Evolutionary conservation across 1,140 invertebrate genomes (phyloP).

Genomic region (Leptinotarsa defecta): DNA sequence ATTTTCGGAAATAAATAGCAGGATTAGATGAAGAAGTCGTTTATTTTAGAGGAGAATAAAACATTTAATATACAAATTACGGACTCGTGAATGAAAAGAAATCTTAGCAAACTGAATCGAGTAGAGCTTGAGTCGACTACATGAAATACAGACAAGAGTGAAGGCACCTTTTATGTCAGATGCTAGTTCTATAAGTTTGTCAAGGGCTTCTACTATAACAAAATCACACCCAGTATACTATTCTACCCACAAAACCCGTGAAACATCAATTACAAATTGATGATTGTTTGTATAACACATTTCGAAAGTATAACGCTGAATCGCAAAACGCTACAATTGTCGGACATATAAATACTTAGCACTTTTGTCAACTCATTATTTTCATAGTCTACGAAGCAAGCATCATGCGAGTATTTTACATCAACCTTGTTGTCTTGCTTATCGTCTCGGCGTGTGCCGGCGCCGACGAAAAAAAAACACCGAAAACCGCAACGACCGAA

Average conservation of each 20-base stretch:
- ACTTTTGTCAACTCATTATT: neutral
- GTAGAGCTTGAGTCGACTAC: too few species aligned
- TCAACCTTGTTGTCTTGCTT: neutral
- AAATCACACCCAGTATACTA: too few species aligned
- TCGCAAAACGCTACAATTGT: neutral
- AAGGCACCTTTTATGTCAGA: too few species aligned
- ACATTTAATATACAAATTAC: too few species aligned
- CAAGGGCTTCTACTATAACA: too few species aligned
- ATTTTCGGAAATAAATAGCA: too few species aligned
- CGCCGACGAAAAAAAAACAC: neutral
- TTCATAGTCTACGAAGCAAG: neutral
- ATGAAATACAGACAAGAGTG: too few species aligned
- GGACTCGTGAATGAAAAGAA: too few species aligned
- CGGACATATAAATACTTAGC: conserved; percentile 1
- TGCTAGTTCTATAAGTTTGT: too few species aligned
- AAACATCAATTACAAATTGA: neutral
- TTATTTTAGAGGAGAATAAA: too few species aligned
- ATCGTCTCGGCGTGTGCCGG: neutral
- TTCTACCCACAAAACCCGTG: neutral
- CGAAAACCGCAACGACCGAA: neutral
- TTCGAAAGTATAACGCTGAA: conserved; percentile 17
- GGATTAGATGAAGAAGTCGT: too few species aligned
- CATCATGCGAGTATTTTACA: neutral
- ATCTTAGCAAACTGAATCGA: too few species aligned
- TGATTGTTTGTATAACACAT: neutral